phyloP scores from a whole-genome alignment of 2,888 invertebrate genomes.

The Dione vanillae region DNA sequence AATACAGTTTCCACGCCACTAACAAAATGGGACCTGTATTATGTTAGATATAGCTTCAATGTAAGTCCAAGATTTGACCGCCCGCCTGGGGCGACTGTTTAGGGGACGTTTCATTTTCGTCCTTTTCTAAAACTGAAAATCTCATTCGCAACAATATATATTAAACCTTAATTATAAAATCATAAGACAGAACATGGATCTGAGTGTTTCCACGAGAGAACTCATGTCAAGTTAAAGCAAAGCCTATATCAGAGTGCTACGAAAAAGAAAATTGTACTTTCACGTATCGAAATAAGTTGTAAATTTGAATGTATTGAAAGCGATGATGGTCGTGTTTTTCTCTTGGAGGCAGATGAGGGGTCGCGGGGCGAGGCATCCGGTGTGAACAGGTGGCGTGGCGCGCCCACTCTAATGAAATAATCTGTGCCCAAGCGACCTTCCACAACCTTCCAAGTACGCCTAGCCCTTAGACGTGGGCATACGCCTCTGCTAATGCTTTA shows the following conservation, averaged over 20 bases:
- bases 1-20: conserved; percentile 53
- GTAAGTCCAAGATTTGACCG: conserved; percentile 56
- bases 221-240: conserved; percentile 27
- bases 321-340: conserved; percentile 47
- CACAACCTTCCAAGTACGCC: conserved; percentile 68
- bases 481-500: conserved; percentile 48
- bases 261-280: conserved; percentile 41
- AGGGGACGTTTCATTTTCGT: conserved; percentile 48
- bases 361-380: conserved; percentile 73
- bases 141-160: neutral
- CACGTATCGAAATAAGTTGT: conserved; percentile 35
- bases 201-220: conserved; percentile 21
- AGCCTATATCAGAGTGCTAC: conserved; percentile 29
- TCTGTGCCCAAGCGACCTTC: conserved; percentile 75
- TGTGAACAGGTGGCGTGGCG: conserved; percentile 76
- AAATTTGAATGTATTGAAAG: conserved; percentile 46
- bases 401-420: conserved; percentile 79
- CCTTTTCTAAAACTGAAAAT: conserved; percentile 47
- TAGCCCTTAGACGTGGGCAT: conserved; percentile 50
- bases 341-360: conserved; percentile 46
- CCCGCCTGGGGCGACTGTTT: conserved; percentile 58
- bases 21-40: conserved; percentile 55
- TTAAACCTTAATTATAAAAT: conserved; percentile 26
- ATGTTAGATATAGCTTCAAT: conserved; percentile 61
- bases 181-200: conserved; percentile 22